Percentiles rank a stretch among this genome's conserved stretches.
Evolutionary conservation across 2,797 vertebrate genomes (phyloP).

Genomic region (Esox lucius): DNA sequence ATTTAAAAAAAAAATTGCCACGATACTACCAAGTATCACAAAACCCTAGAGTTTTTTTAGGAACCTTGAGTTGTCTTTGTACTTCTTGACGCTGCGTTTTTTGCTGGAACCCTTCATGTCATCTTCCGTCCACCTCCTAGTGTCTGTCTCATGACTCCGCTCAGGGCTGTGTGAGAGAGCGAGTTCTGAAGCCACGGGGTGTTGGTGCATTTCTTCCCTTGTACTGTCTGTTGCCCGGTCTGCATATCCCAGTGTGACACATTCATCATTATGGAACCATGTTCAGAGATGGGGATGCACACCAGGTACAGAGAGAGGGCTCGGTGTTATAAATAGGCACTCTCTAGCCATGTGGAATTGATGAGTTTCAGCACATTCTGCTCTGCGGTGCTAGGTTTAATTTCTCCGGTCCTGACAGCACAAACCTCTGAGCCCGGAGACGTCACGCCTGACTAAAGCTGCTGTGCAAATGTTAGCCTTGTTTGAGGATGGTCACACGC

Average conservation of each 20-base stretch:
- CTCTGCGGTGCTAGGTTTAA: conserved; percentile 73
- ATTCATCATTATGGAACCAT: conserved; percentile 73
- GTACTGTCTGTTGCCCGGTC: conserved; percentile 74
- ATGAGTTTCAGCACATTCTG: conserved; percentile 79
- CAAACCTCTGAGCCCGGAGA: conserved; percentile 72
- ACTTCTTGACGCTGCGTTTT: conserved; percentile 63
- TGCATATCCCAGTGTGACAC: conserved; percentile 64
- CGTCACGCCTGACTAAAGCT: conserved; percentile 68
- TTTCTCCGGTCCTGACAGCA: conserved; percentile 77
- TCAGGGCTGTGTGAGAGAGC: conserved; percentile 21
- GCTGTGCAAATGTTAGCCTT: conserved; percentile 80
- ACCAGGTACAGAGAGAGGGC: conserved; percentile 66
- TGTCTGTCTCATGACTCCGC: conserved; percentile 34
- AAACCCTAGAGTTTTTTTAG: too few relatives aligned
- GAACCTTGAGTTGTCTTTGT: conserved; percentile 35
- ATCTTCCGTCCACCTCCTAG: conserved; percentile 66
- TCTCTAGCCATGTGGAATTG: conserved; percentile 80
- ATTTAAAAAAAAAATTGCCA: too few relatives aligned
- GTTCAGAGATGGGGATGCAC: conserved; percentile 69
- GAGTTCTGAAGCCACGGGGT: conserved; percentile 20
- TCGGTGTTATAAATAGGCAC: conserved; percentile 75
- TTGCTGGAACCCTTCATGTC: conserved; percentile 56
- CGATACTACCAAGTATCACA: too few relatives aligned
- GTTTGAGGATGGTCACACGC: conserved; percentile 71
- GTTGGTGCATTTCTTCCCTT: conserved; percentile 57